Conservation (phyloP, 2,797 vertebrate genomes). For the Avahi laniger region DNA sequence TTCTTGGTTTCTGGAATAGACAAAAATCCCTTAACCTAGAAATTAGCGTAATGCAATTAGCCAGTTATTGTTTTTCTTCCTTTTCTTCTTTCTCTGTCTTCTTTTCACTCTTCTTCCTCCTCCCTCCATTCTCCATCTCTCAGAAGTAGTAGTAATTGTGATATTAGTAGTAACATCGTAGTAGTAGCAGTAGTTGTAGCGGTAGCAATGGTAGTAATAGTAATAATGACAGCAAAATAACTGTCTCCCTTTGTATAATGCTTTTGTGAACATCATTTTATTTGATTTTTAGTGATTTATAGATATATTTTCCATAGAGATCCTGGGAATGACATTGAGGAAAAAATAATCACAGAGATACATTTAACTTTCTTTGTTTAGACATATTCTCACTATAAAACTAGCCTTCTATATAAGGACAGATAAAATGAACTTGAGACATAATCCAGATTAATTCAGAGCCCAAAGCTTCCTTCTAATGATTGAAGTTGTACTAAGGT, state of each 20-base stretch:
- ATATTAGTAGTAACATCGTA: background rate
- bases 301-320: background rate
- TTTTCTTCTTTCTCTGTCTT: background rate
- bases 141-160: background rate
- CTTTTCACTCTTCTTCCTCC: background rate
- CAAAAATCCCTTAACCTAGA: background rate
- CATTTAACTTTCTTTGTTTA: background rate
- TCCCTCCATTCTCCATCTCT: background rate
- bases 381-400: background rate
- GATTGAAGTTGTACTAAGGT: background rate
- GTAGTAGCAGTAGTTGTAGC: background rate
- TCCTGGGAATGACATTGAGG: background rate
- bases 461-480: background rate
- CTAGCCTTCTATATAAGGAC: background rate
- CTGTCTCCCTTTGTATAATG: background rate
- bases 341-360: background rate
- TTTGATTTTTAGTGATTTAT: background rate
- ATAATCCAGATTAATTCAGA: conserved; percentile 35
- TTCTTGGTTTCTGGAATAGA: background rate
- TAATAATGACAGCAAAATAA: background rate
- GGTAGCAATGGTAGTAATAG: background rate
- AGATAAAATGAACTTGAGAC: background rate
- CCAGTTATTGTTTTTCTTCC: background rate
- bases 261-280: background rate
- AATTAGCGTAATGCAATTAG: background rate